Base-by-base conservation (phyloP, 2,797 vertebrate species). In the Gadopsis marmoratus region DNA sequence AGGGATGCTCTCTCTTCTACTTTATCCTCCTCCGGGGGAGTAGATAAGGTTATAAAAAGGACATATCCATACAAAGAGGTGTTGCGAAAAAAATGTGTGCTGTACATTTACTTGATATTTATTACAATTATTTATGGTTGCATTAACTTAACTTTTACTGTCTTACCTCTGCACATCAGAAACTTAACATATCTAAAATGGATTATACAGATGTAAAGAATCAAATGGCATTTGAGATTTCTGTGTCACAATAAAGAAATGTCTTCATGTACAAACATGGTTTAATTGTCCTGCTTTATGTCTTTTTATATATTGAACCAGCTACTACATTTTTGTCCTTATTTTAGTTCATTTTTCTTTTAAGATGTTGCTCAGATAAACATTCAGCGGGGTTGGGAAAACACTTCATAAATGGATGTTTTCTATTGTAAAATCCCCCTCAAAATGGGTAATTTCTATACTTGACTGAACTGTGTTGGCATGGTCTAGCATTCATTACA, bases 71-170 rank as follows among this genome's bases (percentile, higher is more conserved):
- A 83, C 90, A 94, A 91, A 86, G 90, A 86, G 88, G 94, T 95
- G 95, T 96, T 93, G 87, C 82, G 89, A 93, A 92, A 89, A 92
- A 65, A 92, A 95, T 85, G 92, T 90, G 95, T 96, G 97, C 97
- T 97, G 96, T 96, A 95, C 95, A 97, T 96, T 97, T 96, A 97
- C 96, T 97, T 95, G 96, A 91, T 99, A 99, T 99, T 98, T 99
- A 99, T 99, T 97, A 97, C 95, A 96, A 94, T 97, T 98, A 99
- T 99, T 98, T 98, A 98, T 99, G 96, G 95, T 97, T 97, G 96
- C 97, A 96, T 97, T 97, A 97, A 97, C 93, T 95, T 93, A 93
- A 95, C 94, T 96, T 95, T 96, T 96, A 90, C 91, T 94, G 87
- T 97, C 96, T 96, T 95, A 95, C 94, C 94, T 96, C 95, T 94